Conservation (phyloP, 2,888 invertebrate species). For the Heliconius ismenius region DNA sequence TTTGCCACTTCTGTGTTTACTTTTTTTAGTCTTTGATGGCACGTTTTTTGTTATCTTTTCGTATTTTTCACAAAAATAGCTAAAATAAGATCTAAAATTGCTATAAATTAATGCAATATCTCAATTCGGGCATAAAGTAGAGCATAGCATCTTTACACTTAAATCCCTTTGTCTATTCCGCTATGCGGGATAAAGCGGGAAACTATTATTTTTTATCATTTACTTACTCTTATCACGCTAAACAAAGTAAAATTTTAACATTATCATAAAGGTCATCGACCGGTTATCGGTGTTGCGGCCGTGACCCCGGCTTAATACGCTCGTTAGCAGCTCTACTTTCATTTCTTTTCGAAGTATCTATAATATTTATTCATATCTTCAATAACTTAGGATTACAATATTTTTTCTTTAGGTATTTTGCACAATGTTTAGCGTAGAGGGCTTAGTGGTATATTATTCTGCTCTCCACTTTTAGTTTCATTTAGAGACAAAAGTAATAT, state of each 20-base stretch:
- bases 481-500: too few relatives aligned
- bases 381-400: neutral
- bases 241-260: constrained; percentile 11
- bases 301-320: constrained; percentile 38
- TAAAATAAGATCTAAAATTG: neutral
- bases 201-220: neutral
- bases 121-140: too few relatives aligned
- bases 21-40: constrained; percentile 4
- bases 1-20: constrained; percentile 18
- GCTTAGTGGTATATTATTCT: too few relatives aligned
- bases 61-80: neutral
- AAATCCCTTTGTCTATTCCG: too few relatives aligned
- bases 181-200: too few relatives aligned
- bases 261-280: constrained; percentile 41
- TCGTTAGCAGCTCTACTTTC: constrained; percentile 30
- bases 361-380: constrained; percentile 4
- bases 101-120: too few relatives aligned
- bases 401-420: neutral
- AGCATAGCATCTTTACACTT: too few relatives aligned
- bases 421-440: too few relatives aligned
- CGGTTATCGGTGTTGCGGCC: constrained; percentile 39
- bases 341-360: constrained; percentile 1
- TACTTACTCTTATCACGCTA: constrained; percentile 3
- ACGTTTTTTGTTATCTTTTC: neutral
- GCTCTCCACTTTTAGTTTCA: too few relatives aligned